Conservation (phyloP, 2,888 invertebrate genomes). For the Drepanosiphum platanoidis region DNA sequence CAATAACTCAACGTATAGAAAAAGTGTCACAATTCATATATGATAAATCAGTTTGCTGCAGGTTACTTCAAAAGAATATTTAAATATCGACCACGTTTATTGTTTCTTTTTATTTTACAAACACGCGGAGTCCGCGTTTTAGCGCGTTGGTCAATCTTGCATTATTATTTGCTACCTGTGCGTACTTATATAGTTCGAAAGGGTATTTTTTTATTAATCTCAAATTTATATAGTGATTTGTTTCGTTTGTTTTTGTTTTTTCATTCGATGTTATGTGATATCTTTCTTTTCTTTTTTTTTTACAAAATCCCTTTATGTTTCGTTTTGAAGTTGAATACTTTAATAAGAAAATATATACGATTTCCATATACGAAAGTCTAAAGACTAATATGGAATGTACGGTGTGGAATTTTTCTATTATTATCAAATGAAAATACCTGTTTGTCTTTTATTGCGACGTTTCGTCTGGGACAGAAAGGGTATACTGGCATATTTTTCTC, state of each 20-base stretch:
- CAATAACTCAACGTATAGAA: no score
- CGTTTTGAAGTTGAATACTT: slow-evolving; percentile 17
- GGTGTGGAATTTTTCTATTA: slow-evolving; percentile 34
- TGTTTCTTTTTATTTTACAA: neutral
- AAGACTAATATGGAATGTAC: slow-evolving; percentile 10
- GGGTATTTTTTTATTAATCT: neutral
- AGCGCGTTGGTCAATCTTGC: neutral
- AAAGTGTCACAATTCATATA: no score
- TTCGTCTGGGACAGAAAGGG: neutral
- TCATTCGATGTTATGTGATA: neutral
- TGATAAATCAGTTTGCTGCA: neutral
- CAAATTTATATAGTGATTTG: neutral
- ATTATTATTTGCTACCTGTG: neutral
- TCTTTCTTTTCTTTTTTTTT: neutral
- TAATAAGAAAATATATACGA: neutral
- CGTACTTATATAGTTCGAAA: neutral
- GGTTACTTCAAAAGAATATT: neutral
- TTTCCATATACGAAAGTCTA: neutral
- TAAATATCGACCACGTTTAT: neutral
- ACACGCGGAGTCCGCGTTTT: neutral
- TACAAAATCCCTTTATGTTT: neutral
- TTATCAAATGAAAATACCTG: slow-evolving; percentile 27
- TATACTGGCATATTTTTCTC: slow-evolving; percentile 22
- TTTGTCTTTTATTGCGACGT: slow-evolving; percentile 22
- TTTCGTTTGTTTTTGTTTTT: slow-evolving; percentile 1